A percentile compares a stretch with the other conserved stretches of the same genome.
phyloP scores from a whole-genome alignment of 2,888 invertebrate genomes.

The Chironomus tentans region DNA sequence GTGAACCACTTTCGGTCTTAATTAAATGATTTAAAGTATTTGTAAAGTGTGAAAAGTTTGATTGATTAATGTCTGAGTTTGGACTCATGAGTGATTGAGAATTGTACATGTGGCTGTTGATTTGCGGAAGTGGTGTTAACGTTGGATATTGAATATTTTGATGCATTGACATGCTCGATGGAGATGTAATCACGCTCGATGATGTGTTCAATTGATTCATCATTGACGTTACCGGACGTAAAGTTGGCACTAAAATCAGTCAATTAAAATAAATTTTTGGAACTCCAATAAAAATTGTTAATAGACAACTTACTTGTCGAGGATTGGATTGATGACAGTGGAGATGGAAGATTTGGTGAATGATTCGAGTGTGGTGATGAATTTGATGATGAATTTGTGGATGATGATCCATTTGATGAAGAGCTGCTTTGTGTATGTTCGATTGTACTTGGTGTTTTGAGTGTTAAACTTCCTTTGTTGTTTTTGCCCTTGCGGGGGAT shows the following conservation, averaged over 20 bases:
- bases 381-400: not conserved
- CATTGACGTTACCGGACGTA: not conserved
- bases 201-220: not conserved
- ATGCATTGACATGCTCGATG: not conserved
- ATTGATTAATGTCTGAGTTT: conserved; percentile 6
- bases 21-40: conserved; percentile 16
- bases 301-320: not conserved
- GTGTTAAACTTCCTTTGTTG: not conserved
- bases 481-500: conserved; percentile 1
- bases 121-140: conserved; percentile 8
- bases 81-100: not conserved
- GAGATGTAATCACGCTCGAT: not conserved
- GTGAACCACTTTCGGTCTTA: conserved; percentile 14
- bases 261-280: not conserved
- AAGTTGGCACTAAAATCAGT: conserved; percentile 7
- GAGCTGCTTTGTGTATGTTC: conserved; percentile 8
- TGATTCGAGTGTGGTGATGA: conserved; percentile 14
- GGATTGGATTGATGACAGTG: not conserved
- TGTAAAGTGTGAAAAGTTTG: not conserved
- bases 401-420: conserved; percentile 25
- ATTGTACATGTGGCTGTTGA: conserved; percentile 15
- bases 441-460: not conserved
- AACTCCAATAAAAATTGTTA: not conserved
- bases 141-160: conserved; percentile 1
- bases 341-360: conserved; percentile 12